Evolutionary conservation across 2,113 vertebrate genomes (phyloP), one percentile per base, ranked within the genome.

Genomic region (Cheirogaleus medius): DNA sequence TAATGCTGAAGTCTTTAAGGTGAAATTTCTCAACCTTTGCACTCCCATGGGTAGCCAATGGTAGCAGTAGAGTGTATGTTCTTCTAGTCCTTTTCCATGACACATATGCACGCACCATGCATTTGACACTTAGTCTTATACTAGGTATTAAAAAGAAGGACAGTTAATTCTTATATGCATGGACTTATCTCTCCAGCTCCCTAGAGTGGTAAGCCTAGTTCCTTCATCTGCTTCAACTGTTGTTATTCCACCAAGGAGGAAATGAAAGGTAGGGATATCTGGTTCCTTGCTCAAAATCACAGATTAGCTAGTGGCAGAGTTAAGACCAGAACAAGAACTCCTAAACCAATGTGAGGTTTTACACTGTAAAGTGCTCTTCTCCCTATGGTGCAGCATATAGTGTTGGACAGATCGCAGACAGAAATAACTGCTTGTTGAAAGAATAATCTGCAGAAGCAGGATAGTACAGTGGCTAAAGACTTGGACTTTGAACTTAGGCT

Each of bases 391-490:
- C 52, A 96, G 68, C 92, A 93, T 42, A 20, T 60, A 71, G 52
- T 42, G 21, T 10, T 10, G 9, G 21, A 44, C 32, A 64, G 56
- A 81, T 12, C 83, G 66, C 54, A 95, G 21, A 15, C 5, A 87
- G 68, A 86, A 94, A 87, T 66, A 92, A 97, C 63, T 81, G 66
- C 32, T 25, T 68, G 7, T 25, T 68, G 56, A 80, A 95, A 94
- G 39, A 94, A 54, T 49, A n/a, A 54, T n/a, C 64, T 94, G 37
- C 39, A 63, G 94, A 71, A 44, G n/a, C 44, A 94, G 49, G 80
- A 49, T 9, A 37, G 44, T 3, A 29, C 37, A 64, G 15, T 56
- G 32, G 39, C 69, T 94, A 73, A 88, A 47, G 7, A 78, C 34
- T 23, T 86, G 17, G 42, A 64, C 86, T 97, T 63, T 64, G 68